A percentile compares a stretch with the other conserved stretches of the same genome.
Evolutionary conservation across 2,797 vertebrate genomes (phyloP).

Genomic region (Bradypodion ventrale): DNA sequence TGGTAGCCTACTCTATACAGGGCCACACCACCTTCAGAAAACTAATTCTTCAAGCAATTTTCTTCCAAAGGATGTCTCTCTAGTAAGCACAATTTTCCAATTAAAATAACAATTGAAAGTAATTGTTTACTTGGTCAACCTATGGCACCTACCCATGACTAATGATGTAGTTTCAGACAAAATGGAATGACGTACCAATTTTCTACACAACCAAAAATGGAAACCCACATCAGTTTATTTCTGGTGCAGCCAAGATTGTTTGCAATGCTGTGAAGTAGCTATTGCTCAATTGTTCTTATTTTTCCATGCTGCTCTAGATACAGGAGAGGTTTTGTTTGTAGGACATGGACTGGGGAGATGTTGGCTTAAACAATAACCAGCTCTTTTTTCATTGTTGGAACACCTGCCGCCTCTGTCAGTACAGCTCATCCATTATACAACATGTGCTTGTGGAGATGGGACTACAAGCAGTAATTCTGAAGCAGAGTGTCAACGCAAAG

Average conservation of each 20-base stretch:
- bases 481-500: conserved; percentile 30
- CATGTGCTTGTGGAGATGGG: neutral
- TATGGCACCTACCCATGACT: neutral
- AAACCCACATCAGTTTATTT: conserved; percentile 3
- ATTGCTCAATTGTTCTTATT: conserved; percentile 12
- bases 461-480: conserved; percentile 26
- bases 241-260: conserved; percentile 6
- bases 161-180: conserved; percentile 19
- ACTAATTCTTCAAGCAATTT: neutral
- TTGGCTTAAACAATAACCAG: conserved; percentile 60
- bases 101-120: conserved; percentile 4
- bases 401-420: conserved; percentile 70
- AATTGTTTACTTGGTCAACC: conserved; percentile 27
- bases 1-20: too few relatives aligned
- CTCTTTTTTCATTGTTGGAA: conserved; percentile 57
- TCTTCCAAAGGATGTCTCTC: conserved; percentile 20
- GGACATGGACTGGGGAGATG: conserved; percentile 39
- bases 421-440: conserved; percentile 69
- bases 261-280: conserved; percentile 12
- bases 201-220: conserved; percentile 23
- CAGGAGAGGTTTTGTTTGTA: conserved; percentile 57
- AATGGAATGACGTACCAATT: conserved; percentile 34
- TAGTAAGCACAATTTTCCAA: neutral
- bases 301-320: conserved; percentile 44
- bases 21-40: neutral